A percentile compares a stretch with the other conserved stretches of the same genome.
phyloP scores from a whole-genome alignment of 2,888 invertebrate genomes.

The Cheilosia scutellata region DNA sequence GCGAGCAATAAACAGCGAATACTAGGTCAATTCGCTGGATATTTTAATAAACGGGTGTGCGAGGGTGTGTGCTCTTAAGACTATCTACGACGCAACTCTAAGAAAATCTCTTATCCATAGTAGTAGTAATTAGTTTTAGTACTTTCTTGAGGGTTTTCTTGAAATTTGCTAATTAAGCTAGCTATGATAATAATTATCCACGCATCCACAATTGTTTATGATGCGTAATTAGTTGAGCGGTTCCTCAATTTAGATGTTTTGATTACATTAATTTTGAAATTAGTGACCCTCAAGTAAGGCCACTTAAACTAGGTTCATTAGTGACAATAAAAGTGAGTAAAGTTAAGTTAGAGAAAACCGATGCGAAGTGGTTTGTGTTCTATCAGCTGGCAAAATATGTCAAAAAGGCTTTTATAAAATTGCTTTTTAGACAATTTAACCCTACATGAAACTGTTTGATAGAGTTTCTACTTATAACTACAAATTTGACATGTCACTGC shows the following conservation, averaged over 20 bases:
- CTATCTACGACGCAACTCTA: neutral
- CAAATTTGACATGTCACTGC: too few relatives aligned
- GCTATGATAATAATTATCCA: neutral
- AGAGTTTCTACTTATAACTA: too few relatives aligned
- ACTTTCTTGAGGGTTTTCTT: neutral
- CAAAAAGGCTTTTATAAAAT: too few relatives aligned
- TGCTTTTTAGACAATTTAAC: too few relatives aligned
- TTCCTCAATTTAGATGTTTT: neutral
- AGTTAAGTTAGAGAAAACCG: too few relatives aligned
- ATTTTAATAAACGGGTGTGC: neutral
- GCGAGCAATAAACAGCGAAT: neutral
- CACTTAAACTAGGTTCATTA: too few relatives aligned
- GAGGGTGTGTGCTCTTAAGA: constrained; percentile 2
- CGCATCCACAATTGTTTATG: neutral
- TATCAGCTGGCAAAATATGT: too few relatives aligned
- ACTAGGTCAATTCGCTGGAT: neutral
- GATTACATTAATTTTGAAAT: neutral
- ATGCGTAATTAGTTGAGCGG: neutral
- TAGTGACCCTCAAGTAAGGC: too few relatives aligned
- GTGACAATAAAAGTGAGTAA: too few relatives aligned
- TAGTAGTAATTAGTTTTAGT: constrained; percentile 11
- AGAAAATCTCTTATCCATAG: neutral
- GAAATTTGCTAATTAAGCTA: constrained; percentile 6
- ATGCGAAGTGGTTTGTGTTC: too few relatives aligned
- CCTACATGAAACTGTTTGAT: too few relatives aligned